phyloP scores from a whole-genome alignment of 1,140 invertebrate genomes.

The Helicorthomorpha holstii region DNA sequence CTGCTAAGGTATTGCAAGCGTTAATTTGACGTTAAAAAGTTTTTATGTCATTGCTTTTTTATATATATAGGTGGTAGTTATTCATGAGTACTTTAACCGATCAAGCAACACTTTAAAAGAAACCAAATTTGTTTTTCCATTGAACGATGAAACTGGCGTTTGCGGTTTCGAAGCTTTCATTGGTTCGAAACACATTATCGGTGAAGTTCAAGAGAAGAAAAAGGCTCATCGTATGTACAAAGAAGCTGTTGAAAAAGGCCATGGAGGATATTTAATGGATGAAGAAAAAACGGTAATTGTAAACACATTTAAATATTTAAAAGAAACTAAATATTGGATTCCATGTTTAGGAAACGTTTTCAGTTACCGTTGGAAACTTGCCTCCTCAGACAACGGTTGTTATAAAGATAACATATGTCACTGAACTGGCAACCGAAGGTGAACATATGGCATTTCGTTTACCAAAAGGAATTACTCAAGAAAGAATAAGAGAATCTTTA shows the following conservation, averaged over 20 bases:
- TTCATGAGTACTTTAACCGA: slow-evolving; percentile 23
- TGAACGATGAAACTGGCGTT: slow-evolving; percentile 26
- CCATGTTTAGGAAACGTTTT: slow-evolving; percentile 20
- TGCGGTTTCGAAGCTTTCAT: slow-evolving; percentile 31
- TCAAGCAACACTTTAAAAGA: slow-evolving; percentile 21
- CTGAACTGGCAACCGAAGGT: slow-evolving; percentile 20
- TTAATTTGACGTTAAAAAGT: slow-evolving; percentile 17
- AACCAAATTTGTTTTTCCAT: slow-evolving; percentile 29
- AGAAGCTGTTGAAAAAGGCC: slow-evolving; percentile 27
- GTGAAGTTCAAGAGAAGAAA: slow-evolving; percentile 32
- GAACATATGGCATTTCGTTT: slow-evolving; percentile 2
- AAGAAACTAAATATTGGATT: not conserved
- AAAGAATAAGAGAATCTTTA: not conserved
- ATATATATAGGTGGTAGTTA: slow-evolving; percentile 24
- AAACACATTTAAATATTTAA: not conserved
- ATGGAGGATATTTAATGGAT: slow-evolving; percentile 33
- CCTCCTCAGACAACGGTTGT: slow-evolving; percentile 25
- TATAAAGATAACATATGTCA: slow-evolving; percentile 32
- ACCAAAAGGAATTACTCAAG: not conserved
- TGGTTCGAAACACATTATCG: slow-evolving; percentile 27
- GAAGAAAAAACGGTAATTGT: slow-evolving; percentile 23
- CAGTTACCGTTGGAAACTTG: slow-evolving; percentile 30
- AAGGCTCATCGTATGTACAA: slow-evolving; percentile 28
- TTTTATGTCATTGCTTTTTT: slow-evolving; percentile 22
- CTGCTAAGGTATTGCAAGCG: not conserved